These are phyloP conservation scores for Heteropelma amictum DNA, from an alignment of 2,888 invertebrate genomes.

Conservation along the genomic window DNA sequence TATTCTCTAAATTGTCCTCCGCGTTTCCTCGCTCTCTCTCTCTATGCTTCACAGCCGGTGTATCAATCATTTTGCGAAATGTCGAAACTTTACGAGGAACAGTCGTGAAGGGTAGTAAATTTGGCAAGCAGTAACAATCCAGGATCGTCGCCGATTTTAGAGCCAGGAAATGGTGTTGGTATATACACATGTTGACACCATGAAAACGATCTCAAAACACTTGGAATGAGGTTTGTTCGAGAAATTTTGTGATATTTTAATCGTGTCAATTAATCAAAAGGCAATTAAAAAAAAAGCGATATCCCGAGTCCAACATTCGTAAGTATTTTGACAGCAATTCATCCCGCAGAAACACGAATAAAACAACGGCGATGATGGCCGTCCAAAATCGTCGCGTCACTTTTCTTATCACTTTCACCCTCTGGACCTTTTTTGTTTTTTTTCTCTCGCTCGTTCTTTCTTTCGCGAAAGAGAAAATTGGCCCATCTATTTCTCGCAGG, in stretches of 20 bases:
- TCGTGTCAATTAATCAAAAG: too few species aligned
- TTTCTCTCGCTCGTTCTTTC: conserved; percentile 15
- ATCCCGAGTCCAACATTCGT: too few species aligned
- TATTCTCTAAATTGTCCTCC: not conserved
- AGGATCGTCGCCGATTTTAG: conserved; percentile 32
- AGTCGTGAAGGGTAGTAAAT: conserved; percentile 56
- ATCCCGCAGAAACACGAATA: too few species aligned
- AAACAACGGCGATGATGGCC: conserved; percentile 1
- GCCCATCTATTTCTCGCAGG: conserved; percentile 72
- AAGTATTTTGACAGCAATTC: too few species aligned
- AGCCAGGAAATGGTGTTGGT: conserved; percentile 11
- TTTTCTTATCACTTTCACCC: too few species aligned
- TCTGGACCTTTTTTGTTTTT: too few species aligned
- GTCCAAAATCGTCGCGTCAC: conserved; percentile 7
- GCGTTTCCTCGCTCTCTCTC: not conserved
- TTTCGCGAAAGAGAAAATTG: conserved; percentile 72
- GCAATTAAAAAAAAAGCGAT: too few species aligned
- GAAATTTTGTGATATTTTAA: too few species aligned
- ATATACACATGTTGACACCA: conserved; percentile 22
- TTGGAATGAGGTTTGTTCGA: too few species aligned
- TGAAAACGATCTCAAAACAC: conserved; percentile 34
- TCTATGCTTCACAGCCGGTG: not conserved
- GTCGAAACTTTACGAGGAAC: conserved; percentile 50
- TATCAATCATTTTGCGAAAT: conserved; percentile 4
- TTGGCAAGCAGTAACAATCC: conserved; percentile 35